A percentile compares a stretch with the other conserved stretches of the same genome.
Evolutionary conservation across 2,888 invertebrate genomes (phyloP).

Genomic region (Dasysyrphus albostriatus): DNA sequence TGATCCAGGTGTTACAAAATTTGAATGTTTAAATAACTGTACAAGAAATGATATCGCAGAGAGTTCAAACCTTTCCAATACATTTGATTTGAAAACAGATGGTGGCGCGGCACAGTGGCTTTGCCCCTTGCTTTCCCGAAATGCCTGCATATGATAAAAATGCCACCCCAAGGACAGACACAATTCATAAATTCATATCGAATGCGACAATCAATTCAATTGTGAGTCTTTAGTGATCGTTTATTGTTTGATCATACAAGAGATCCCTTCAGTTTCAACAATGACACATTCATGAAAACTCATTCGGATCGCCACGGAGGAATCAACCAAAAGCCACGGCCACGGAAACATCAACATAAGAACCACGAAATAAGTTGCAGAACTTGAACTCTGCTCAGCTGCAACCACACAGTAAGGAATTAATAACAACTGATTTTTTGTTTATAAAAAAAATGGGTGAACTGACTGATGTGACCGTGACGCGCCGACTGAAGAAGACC

Average conservation of each 20-base stretch:
- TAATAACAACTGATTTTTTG: constrained; percentile 47
- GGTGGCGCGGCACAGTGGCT: background rate
- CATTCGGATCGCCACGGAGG: constrained; percentile 48
- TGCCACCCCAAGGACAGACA: constrained; percentile 62
- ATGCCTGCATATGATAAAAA: constrained; percentile 4
- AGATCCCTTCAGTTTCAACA: constrained; percentile 60
- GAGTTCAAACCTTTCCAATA: background rate
- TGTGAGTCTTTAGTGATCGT: constrained; percentile 58
- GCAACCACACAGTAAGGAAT: constrained; percentile 21
- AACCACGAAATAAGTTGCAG: constrained; percentile 41
- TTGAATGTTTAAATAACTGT: background rate
- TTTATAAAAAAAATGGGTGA: constrained; percentile 58
- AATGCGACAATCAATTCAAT: constrained; percentile 70
- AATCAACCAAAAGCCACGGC: constrained; percentile 38
- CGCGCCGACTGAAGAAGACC: constrained; percentile 15
- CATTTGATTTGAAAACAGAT: background rate
- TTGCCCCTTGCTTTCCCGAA: background rate
- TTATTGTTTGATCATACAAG: constrained; percentile 64
- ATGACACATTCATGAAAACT: constrained; percentile 51
- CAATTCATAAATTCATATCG: constrained; percentile 57
- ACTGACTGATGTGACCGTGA: no score
- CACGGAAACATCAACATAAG: constrained; percentile 49
- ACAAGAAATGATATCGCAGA: background rate
- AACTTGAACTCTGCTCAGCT: constrained; percentile 71
- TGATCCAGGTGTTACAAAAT: background rate